Evolutionary conservation across 2,888 invertebrate species (phyloP).

Genomic region (Callyntrura guangdongensis): DNA sequence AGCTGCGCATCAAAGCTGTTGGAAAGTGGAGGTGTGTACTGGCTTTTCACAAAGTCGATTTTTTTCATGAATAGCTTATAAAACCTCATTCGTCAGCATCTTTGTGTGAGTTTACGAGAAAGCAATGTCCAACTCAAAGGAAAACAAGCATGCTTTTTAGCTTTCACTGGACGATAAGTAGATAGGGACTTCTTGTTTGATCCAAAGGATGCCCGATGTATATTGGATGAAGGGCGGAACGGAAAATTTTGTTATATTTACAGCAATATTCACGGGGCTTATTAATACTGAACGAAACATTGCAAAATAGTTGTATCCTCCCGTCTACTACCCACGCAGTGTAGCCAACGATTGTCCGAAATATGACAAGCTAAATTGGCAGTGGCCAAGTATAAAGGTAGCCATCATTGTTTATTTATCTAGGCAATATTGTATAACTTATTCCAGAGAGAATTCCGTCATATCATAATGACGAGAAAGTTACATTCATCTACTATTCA

Average conservation of each 20-base stretch:
- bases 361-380: not conserved
- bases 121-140: too few species aligned
- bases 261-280: not conserved
- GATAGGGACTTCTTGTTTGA: not conserved
- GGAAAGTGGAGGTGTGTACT: not conserved
- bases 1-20: not conserved
- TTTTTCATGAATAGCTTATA: constrained; percentile 19
- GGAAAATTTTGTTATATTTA: not conserved
- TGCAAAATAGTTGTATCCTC: not conserved
- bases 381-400: not conserved
- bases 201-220: not conserved
- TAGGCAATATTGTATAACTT: not conserved
- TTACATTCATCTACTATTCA: constrained; percentile 31
- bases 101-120: not conserved
- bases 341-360: not conserved
- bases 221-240: not conserved
- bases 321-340: not conserved
- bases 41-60: not conserved
- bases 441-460: constrained; percentile 14
- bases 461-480: constrained; percentile 24
- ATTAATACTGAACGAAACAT: constrained; percentile 10
- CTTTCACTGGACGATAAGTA: not conserved
- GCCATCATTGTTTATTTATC: constrained; percentile 7
- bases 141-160: too few species aligned
- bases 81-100: not conserved